Conservation (phyloP, 2,797 vertebrate genomes). For the Acestrorhynchus altus region DNA sequence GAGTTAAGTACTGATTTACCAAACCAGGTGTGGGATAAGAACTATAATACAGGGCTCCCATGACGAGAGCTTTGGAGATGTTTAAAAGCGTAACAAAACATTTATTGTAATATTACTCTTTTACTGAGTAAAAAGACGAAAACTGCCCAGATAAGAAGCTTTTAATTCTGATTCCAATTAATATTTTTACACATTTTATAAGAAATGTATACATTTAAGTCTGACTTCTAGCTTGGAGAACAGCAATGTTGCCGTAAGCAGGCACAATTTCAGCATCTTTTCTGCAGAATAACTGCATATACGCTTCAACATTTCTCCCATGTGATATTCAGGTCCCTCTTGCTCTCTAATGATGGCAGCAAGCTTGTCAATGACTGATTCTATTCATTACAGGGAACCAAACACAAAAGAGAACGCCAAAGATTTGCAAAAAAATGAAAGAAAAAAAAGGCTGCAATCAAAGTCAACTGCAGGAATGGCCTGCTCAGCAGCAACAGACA, state of each 20-base stretch:
- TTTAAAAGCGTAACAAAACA: too few relatives aligned
- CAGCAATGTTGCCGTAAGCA: neutral
- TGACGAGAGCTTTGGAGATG: too few relatives aligned
- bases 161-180: too few relatives aligned
- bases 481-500: conserved; percentile 27
- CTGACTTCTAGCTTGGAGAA: too few relatives aligned
- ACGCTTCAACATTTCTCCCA: conserved; percentile 2
- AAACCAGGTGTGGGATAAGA: too few relatives aligned
- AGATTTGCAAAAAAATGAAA: neutral
- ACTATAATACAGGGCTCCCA: too few relatives aligned
- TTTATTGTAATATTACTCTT: too few relatives aligned
- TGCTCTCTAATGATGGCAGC: neutral
- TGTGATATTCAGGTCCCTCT: neutral
- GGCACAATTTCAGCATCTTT: neutral
- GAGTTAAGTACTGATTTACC: too few relatives aligned
- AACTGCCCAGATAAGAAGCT: too few relatives aligned
- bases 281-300: neutral
- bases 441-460: conserved; percentile 4
- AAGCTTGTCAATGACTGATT: neutral
- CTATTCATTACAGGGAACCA: neutral
- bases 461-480: conserved; percentile 13
- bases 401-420: neutral
- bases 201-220: too few relatives aligned
- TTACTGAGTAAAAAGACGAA: too few relatives aligned
- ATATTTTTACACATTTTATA: too few relatives aligned